phyloP scores from a whole-genome alignment of 2,113 vertebrate genomes.

The Pycnonotus jocosus region DNA sequence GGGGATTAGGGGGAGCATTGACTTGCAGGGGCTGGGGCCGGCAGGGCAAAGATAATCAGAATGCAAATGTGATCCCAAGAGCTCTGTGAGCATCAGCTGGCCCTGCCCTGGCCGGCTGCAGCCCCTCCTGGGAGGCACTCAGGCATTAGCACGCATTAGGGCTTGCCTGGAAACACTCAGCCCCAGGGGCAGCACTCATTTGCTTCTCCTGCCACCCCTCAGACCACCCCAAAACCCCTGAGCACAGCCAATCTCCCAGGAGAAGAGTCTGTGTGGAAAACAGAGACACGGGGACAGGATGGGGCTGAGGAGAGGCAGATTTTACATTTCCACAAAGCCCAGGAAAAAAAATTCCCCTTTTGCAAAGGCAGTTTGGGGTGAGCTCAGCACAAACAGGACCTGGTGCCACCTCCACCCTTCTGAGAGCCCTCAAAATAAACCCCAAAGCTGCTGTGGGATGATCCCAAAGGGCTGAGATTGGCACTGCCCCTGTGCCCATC shows the following conservation, averaged over 20 bases:
- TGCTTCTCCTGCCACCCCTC: neutral
- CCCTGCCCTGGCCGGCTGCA: conserved; percentile 10
- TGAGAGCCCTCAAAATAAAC: neutral
- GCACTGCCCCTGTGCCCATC: neutral
- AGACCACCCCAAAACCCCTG: neutral
- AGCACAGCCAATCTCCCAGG: neutral
- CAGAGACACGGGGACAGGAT: neutral
- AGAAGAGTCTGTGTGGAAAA: fast-evolving
- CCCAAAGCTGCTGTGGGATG: fast-evolving
- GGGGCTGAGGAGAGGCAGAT: neutral
- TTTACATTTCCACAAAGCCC: neutral
- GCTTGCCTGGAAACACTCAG: neutral
- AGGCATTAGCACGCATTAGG: conserved; percentile 9
- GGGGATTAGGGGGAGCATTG: conserved; percentile 31
- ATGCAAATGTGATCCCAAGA: conserved; percentile 33
- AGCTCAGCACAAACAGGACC: neutral
- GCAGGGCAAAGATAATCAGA: conserved; percentile 51
- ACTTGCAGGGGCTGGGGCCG: conserved; percentile 43
- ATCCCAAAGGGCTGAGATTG: neutral
- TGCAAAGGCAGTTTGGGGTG: neutral
- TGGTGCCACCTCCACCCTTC: neutral
- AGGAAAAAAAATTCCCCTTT: neutral
- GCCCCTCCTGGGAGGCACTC: conserved; percentile 19
- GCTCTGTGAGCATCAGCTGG: conserved; percentile 13
- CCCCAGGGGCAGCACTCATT: neutral